Evolutionary conservation across 1,140 invertebrate genomes (phyloP).

Genomic region (Magallana gigas): DNA sequence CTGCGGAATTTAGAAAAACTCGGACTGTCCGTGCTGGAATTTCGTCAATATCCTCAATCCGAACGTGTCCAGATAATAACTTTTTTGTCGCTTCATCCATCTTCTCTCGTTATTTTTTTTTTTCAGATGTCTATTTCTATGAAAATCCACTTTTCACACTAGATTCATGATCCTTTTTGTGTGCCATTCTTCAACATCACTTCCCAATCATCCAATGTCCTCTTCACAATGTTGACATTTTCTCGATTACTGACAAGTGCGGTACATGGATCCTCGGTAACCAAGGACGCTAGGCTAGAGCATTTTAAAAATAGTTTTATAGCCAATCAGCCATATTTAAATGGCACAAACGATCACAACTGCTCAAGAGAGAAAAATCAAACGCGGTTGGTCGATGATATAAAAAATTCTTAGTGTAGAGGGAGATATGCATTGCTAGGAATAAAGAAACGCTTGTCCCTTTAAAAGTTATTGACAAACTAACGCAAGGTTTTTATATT

Average conservation of each 20-base stretch:
- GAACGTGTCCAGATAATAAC: conserved; percentile 61
- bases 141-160: neutral
- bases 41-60: conserved; percentile 62
- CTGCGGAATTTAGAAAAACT: conserved; percentile 66
- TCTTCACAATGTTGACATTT: neutral
- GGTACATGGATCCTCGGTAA: conserved; percentile 51
- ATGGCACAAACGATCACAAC: conserved; percentile 32
- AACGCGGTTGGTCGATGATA: conserved; percentile 1
- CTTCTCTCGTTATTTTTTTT: neutral
- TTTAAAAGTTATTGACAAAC: conserved; percentile 26
- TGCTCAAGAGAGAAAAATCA: conserved; percentile 19
- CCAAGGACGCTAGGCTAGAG: conserved; percentile 53
- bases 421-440: neutral
- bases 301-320: conserved; percentile 38
- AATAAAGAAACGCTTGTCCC: conserved; percentile 19
- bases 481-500: neutral
- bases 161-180: conserved; percentile 3
- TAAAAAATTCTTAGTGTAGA: neutral
- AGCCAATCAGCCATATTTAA: conserved; percentile 37
- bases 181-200: neutral
- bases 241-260: neutral
- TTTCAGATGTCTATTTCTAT: neutral
- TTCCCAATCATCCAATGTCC: neutral
- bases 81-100: conserved; percentile 38
- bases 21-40: conserved; percentile 62